phyloP scores from a whole-genome alignment of 2,888 invertebrate species.

The Spialia ferax region DNA sequence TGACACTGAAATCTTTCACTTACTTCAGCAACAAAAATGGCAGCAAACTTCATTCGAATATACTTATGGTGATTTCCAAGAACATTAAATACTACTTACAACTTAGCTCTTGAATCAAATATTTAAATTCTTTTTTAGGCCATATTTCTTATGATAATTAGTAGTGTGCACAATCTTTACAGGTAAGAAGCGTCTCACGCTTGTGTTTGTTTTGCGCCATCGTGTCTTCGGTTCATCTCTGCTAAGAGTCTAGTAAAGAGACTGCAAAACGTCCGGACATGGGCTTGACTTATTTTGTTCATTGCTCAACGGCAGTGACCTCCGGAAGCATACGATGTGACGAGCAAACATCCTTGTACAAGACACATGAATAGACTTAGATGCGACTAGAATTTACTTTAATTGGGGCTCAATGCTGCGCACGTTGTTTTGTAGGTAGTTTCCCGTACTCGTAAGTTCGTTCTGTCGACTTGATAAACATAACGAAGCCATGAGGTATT shows the following conservation, averaged over 20 bases:
- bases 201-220: constrained; percentile 65
- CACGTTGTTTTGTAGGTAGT: constrained; percentile 20
- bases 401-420: constrained; percentile 32
- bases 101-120: too few species aligned
- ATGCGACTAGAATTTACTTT: constrained; percentile 37
- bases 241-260: constrained; percentile 63
- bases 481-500: constrained; percentile 63
- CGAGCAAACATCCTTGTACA: constrained; percentile 59
- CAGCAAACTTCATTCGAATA: too few species aligned
- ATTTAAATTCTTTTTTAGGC: constrained; percentile 8
- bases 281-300: constrained; percentile 38
- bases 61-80: too few species aligned
- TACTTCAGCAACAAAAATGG: too few species aligned
- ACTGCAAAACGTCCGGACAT: constrained; percentile 63
- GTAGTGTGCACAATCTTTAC: constrained; percentile 56
- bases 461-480: constrained; percentile 55
- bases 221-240: constrained; percentile 66
- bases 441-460: constrained; percentile 19
- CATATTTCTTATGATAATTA: background rate
- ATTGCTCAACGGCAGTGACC: constrained; percentile 50
- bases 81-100: too few species aligned
- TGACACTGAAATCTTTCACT: too few species aligned
- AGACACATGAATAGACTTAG: constrained; percentile 44
- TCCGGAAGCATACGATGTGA: constrained; percentile 57
- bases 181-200: constrained; percentile 64